Percentiles rank a stretch among this genome's conserved stretches.
phyloP scores from a whole-genome alignment of 2,113 vertebrate species.

The Cheilinus undulatus region DNA sequence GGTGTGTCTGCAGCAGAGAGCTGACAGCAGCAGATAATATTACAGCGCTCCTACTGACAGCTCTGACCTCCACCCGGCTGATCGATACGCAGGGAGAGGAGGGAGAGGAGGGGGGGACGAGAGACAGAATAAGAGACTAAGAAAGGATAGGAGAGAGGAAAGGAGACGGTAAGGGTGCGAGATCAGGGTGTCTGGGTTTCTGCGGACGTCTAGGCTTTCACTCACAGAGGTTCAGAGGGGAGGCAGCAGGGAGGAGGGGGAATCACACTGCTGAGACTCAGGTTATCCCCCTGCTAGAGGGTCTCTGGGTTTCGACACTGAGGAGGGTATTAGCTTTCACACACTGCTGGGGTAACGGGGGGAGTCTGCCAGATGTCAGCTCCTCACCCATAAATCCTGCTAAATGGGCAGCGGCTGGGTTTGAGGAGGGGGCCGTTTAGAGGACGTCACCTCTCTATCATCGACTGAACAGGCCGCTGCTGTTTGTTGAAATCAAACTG shows the following conservation, averaged over 20 bases:
- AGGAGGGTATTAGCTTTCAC: slow-evolving; percentile 83
- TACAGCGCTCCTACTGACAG: slow-evolving; percentile 71
- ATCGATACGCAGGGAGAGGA: slow-evolving; percentile 64
- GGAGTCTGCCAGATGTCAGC: slow-evolving; percentile 82
- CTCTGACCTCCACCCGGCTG: slow-evolving; percentile 68
- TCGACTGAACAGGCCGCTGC: slow-evolving; percentile 25
- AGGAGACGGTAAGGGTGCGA: neutral
- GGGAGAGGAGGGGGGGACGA: neutral
- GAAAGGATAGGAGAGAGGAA: slow-evolving; percentile 3
- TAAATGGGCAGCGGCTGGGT: slow-evolving; percentile 77
- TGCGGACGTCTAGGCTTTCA: slow-evolving; percentile 68
- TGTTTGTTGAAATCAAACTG: slow-evolving; percentile 51
- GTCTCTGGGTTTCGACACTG: slow-evolving; percentile 79
- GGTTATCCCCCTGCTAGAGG: slow-evolving; percentile 77
- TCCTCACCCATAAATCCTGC: slow-evolving; percentile 78
- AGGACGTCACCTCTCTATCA: slow-evolving; percentile 68
- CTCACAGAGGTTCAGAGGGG: slow-evolving; percentile 50
- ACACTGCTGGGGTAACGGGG: slow-evolving; percentile 78
- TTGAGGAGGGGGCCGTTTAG: slow-evolving; percentile 34
- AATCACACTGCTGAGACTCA: slow-evolving; percentile 66
- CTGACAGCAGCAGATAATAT: slow-evolving; percentile 77
- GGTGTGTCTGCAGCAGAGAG: slow-evolving; percentile 53
- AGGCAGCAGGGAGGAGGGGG: slow-evolving; percentile 30
- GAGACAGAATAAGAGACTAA: slow-evolving; percentile 15
- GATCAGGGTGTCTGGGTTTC: slow-evolving; percentile 25